Percentiles rank a stretch among this genome's conserved stretches.
Conservation (phyloP, 2,113 vertebrate genomes). For the Odontesthes bonariensis region DNA sequence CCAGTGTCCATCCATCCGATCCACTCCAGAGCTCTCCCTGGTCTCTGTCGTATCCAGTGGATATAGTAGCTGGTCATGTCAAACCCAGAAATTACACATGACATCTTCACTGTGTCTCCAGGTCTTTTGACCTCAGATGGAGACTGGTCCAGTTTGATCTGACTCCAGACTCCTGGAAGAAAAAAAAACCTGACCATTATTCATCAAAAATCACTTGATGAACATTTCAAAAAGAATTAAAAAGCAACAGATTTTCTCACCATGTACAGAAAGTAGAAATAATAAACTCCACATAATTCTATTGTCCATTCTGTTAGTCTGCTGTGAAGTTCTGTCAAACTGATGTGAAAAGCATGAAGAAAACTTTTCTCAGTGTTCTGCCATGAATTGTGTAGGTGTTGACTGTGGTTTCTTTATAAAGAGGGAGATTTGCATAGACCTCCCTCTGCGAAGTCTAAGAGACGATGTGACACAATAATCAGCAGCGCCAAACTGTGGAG, state of each 20-base stretch:
- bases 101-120: slow-evolving; percentile 41
- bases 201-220: not conserved
- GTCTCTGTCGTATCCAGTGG: slow-evolving; percentile 47
- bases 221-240: not conserved
- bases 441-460: too few relatives aligned
- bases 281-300: too few relatives aligned
- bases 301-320: too few relatives aligned
- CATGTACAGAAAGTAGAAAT: not conserved
- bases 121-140: slow-evolving; percentile 27
- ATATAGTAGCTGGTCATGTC: not conserved
- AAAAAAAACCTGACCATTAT: not conserved
- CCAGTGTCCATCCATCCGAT: slow-evolving; percentile 10
- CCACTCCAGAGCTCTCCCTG: slow-evolving; percentile 60
- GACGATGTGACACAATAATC: too few relatives aligned
- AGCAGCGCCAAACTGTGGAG: too few relatives aligned
- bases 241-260: not conserved
- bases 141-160: slow-evolving; percentile 23
- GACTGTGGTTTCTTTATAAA: too few relatives aligned
- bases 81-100: slow-evolving; percentile 29
- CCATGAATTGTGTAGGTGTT: too few relatives aligned
- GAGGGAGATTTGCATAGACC: too few relatives aligned
- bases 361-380: too few relatives aligned
- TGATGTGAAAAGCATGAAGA: too few relatives aligned
- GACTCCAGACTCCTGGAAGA: slow-evolving; percentile 10
- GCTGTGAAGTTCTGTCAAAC: too few relatives aligned